Conservation (phyloP, 2,113 vertebrate genomes). For the Podocnemis expansa region DNA sequence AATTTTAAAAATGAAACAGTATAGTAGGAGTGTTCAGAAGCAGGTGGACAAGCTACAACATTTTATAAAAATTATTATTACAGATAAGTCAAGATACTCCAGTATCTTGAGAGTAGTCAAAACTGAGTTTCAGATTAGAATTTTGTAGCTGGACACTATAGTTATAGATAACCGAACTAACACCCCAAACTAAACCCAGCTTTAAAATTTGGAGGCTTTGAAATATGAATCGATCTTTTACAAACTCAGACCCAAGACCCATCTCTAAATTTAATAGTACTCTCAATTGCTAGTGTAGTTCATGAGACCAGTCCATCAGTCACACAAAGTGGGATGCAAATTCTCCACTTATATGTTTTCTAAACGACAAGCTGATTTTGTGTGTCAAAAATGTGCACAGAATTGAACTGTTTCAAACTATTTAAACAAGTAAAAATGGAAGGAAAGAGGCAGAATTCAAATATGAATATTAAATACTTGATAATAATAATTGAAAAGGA, state of each 20-base stretch:
- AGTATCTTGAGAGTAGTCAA: not conserved
- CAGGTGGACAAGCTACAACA: not conserved
- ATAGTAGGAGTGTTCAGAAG: not conserved
- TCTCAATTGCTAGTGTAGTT: not conserved
- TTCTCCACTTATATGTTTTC: not conserved
- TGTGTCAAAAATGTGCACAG: rapidly evolving
- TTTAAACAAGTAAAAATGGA: rapidly evolving
- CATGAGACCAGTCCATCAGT: not conserved
- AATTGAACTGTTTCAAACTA: rapidly evolving
- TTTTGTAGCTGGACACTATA: not conserved
- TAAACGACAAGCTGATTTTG: rapidly evolving
- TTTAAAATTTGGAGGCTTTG: not conserved
- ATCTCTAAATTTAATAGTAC: not conserved
- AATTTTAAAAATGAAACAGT: not conserved
- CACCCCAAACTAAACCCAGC: not conserved
- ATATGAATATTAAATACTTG: not conserved
- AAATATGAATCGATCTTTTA: not conserved
- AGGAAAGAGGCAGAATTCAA: not conserved
- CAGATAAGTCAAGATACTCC: not conserved
- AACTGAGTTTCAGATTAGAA: not conserved
- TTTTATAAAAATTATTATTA: not conserved
- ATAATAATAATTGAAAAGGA: not conserved
- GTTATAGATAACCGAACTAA: not conserved
- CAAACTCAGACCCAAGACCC: not conserved
- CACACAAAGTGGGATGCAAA: not conserved